Percentiles rank a stretch among this genome's conserved stretches.
Conservation (phyloP, 2,888 invertebrate species). For the Mycalesis mineus region DNA sequence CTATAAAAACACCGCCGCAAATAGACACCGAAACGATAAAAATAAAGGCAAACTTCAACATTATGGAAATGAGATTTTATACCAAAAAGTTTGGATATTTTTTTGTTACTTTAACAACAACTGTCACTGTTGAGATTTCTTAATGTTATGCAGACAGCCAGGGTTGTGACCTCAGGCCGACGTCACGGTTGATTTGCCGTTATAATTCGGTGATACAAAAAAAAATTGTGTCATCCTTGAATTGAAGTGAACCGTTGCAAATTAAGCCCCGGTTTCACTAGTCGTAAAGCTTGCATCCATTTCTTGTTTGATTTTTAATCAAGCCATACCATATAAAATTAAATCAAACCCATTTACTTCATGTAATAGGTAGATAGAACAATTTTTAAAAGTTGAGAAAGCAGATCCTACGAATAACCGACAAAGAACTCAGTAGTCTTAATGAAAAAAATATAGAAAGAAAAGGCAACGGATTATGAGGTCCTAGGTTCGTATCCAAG, state of each 20-base stretch:
- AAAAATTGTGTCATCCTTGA: constrained; percentile 69
- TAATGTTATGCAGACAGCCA: constrained; percentile 15
- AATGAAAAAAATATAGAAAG: no score
- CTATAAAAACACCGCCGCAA: constrained; percentile 45
- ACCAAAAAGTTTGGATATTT: background rate
- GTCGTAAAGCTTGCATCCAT: no score
- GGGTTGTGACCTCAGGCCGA: constrained; percentile 44
- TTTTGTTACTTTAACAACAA: constrained; percentile 14
- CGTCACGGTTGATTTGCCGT: constrained; percentile 40
- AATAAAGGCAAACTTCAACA: constrained; percentile 20
- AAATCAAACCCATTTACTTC: no score
- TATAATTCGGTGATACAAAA: constrained; percentile 42
- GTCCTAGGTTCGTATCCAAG: no score
- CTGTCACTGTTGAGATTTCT: constrained; percentile 17
- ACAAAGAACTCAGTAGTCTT: no score
- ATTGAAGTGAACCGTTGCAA: constrained; percentile 43
- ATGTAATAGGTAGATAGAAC: no score
- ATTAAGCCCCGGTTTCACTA: background rate
- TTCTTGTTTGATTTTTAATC: no score
- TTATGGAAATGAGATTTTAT: background rate
- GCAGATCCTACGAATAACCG: no score
- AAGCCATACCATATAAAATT: no score
- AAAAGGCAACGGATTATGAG: no score
- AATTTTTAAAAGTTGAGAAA: no score
- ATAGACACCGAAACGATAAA: constrained; percentile 40